Evolutionary conservation across 2,113 vertebrate species (phyloP), one percentile per base, ranked within the genome.

Genomic region (Dasyornis broadbenti): DNA sequence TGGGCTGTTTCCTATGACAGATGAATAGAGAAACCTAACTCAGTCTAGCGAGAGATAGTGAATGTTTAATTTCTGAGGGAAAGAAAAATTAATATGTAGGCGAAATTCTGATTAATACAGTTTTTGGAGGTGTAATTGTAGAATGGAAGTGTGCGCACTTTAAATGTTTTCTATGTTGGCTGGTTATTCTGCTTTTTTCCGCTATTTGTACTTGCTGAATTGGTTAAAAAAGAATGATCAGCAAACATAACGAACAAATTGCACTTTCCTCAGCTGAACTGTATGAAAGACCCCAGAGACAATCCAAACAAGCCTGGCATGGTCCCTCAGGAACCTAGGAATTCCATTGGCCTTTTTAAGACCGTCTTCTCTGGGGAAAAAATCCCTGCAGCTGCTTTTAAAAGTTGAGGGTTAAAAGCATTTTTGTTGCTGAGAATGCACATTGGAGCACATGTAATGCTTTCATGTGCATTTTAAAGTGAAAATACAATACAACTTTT

Each of bases 341-440:
- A 94, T 92, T 84, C 10, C 2, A 83, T 12, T 91, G 92, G 81
- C 90, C 84, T 91, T 94, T 97, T 96, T 64, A 92, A 92, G 86
- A 30, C 65, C 89, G 15, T 37, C 71, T 80, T 65, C 95, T 96
- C 95, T 82, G 47, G 91, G 95, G 95, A 95, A 21, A 12, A 94
- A 92, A 96, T 95, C 88, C 76, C 92, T 84, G 86, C 92, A 95
- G 93, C 79, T 95, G 95, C 90, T 97, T 95, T 95, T 95, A 96
- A 89, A 93, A 95, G 79, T 84, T 82, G 95, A 93, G 86, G 81
- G 70, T 93, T 96, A 96, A 97, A 96, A 96, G 92, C 92, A 90
- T 94, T 96, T 92, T 95, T 93, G 70, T 92, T 94, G 95, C 95
- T 95, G 85, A 95, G 69, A 93, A 84, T 86, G 91, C 92, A 95